These are phyloP conservation scores for Semicossyphus pulcher DNA, from an alignment of 2,113 vertebrate species.

Conservation along the genomic window DNA sequence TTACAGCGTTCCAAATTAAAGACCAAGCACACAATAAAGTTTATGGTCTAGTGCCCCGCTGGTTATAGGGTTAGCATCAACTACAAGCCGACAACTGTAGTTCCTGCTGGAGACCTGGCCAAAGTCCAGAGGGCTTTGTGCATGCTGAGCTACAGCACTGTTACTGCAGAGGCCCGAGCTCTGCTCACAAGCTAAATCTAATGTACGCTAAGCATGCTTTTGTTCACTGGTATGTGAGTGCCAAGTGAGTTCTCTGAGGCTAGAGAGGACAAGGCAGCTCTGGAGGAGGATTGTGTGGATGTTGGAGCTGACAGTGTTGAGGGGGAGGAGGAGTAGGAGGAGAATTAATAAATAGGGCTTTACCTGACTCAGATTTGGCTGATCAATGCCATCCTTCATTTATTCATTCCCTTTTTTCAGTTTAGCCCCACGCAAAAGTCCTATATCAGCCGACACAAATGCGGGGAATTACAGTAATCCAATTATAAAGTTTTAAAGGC, in stretches of 20 bases:
- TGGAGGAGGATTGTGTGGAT: constrained; percentile 10
- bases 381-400: no score
- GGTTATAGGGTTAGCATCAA: constrained; percentile 4
- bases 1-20: background rate
- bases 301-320: background rate
- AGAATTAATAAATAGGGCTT: no score
- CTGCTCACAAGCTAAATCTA: constrained; percentile 4
- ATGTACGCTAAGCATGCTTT: constrained; percentile 16
- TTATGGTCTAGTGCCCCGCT: constrained; percentile 10
- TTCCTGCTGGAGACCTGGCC: constrained; percentile 14
- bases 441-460: no score
- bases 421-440: no score
- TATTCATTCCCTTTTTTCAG: no score
- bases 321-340: no score
- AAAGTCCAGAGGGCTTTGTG: constrained; percentile 15
- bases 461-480: no score
- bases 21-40: constrained; percentile 16
- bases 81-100: background rate
- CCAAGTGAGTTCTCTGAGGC: constrained; percentile 8
- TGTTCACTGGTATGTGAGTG: constrained; percentile 29
- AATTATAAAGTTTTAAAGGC: no score
- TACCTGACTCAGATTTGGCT: no score
- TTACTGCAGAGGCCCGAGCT: constrained; percentile 22
- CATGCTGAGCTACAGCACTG: constrained; percentile 28
- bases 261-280: background rate